A percentile compares a stretch with the other conserved stretches of the same genome.
Conservation (phyloP, 2,797 vertebrate species). For the Philypnodon macrostomus region DNA sequence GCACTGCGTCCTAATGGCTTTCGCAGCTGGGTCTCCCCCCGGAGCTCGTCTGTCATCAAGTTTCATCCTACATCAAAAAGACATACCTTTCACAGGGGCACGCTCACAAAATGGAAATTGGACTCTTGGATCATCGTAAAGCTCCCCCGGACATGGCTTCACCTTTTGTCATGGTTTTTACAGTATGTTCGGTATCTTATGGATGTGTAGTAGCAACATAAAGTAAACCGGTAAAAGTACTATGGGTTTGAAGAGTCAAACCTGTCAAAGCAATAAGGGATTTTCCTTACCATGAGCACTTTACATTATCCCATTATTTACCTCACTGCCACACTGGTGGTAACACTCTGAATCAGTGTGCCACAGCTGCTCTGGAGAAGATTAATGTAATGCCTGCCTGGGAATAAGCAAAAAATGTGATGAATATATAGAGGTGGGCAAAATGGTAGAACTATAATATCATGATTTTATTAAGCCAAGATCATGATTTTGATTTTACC, state of each 20-base stretch:
- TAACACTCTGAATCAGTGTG: too few species aligned
- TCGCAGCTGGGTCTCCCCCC: constrained; percentile 62
- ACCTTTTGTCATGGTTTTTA: constrained; percentile 42
- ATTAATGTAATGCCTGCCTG: too few species aligned
- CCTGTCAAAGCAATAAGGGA: constrained; percentile 25
- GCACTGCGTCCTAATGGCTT: constrained; percentile 60
- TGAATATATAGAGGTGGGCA: too few species aligned
- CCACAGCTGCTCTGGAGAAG: too few species aligned
- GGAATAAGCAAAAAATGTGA: too few species aligned
- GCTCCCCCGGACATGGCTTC: constrained; percentile 47
- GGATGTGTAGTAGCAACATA: too few species aligned
- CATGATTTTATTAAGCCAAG: too few species aligned
- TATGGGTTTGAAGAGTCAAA: constrained; percentile 15
- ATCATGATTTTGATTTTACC: too few species aligned
- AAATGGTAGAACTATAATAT: too few species aligned
- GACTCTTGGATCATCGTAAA: constrained; percentile 45
- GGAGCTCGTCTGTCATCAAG: constrained; percentile 53
- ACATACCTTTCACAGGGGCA: constrained; percentile 64
- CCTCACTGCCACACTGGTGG: too few species aligned
- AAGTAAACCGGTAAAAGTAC: constrained; percentile 29
- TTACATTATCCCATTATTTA: too few species aligned
- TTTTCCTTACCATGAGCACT: too few species aligned
- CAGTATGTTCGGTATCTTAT: constrained; percentile 29
- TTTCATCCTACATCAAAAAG: constrained; percentile 67
- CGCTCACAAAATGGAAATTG: constrained; percentile 38